phyloP scores from a whole-genome alignment of 1,140 invertebrate genomes.

The Pararge aegeria region DNA sequence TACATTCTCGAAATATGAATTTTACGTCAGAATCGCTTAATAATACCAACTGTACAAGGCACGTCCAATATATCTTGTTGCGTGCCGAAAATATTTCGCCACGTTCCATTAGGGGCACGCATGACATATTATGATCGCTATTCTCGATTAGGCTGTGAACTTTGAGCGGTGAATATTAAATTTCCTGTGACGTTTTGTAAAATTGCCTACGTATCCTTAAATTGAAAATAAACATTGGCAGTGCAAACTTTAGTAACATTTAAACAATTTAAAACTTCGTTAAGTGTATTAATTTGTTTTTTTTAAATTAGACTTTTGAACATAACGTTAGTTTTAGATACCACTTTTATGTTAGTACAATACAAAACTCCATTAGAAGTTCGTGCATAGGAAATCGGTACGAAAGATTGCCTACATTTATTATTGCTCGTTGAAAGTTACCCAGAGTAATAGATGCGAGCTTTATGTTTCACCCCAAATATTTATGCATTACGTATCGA shows the following conservation, averaged over 20 bases:
- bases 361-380: neutral
- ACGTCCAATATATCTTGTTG: neutral
- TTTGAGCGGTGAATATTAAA: neutral
- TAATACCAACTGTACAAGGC: neutral
- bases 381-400: neutral
- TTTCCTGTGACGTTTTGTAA: neutral
- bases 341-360: too few species aligned
- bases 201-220: neutral
- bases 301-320: too few species aligned
- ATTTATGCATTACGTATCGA: slow-evolving; percentile 1
- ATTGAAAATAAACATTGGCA: neutral
- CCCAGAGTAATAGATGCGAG: neutral
- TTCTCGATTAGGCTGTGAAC: neutral
- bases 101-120: neutral
- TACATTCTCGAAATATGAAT: neutral
- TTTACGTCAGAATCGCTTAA: neutral
- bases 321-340: too few species aligned
- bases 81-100: neutral
- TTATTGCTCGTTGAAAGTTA: neutral
- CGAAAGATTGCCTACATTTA: neutral
- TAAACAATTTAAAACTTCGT: neutral
- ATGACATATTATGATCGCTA: neutral
- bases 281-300: neutral
- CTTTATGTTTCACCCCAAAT: neutral
- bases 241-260: neutral